Conservation (phyloP, 2,888 invertebrate genomes). For the Lasioglossum vierecki region DNA sequence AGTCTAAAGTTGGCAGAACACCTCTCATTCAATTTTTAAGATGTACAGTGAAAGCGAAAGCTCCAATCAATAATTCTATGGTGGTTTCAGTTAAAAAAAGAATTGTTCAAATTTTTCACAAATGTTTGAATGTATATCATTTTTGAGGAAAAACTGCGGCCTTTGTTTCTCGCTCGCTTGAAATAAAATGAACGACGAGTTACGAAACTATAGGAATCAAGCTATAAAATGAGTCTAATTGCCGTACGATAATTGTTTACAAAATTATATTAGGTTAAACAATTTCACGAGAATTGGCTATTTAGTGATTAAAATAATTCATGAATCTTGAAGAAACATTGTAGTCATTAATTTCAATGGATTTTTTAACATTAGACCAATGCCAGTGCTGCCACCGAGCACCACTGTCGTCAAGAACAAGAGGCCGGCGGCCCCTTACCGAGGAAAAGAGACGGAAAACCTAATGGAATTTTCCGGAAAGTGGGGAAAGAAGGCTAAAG, state of each 20-base stretch:
- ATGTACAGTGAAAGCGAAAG: neutral
- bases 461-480: constrained; percentile 64
- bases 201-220: too few species aligned
- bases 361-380: neutral
- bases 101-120: neutral
- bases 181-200: too few species aligned
- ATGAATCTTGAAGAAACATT: neutral
- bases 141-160: neutral
- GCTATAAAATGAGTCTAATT: too few species aligned
- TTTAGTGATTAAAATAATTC: too few species aligned
- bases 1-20: neutral
- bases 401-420: constrained; percentile 44
- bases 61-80: neutral
- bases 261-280: too few species aligned
- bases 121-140: neutral
- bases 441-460: constrained; percentile 31
- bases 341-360: neutral
- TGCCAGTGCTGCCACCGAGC: constrained; percentile 34
- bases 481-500: constrained; percentile 55
- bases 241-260: too few species aligned
- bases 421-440: neutral
- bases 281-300: too few species aligned
- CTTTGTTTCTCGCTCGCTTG: too few species aligned
- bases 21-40: neutral
- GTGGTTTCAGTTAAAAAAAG: too few species aligned